Percentiles rank a stretch among this genome's conserved stretches.
Conservation (phyloP, 2,888 invertebrate genomes). For the Hyalella azteca region DNA sequence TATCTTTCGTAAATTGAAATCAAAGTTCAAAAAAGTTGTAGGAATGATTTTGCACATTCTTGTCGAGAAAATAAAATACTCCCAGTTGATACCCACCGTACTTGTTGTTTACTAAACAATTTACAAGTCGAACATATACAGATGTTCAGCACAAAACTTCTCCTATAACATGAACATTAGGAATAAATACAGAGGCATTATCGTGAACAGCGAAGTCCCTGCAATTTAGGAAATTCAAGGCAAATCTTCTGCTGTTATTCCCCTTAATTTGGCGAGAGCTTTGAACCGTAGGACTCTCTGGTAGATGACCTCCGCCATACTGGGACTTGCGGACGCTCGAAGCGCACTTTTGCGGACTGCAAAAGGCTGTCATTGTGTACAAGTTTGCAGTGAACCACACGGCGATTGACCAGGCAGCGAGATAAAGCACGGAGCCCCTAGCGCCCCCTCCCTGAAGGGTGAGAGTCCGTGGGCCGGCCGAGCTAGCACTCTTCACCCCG, state of each 20-base stretch:
- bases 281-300: neutral
- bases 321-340: slow-evolving; percentile 7
- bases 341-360: slow-evolving; percentile 31
- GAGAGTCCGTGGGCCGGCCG: slow-evolving; percentile 48
- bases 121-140: no score
- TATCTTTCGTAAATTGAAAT: no score
- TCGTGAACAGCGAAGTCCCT: no score
- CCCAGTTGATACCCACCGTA: no score
- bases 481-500: slow-evolving; percentile 54
- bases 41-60: no score
- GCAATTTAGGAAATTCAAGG: neutral
- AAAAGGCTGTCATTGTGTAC: slow-evolving; percentile 38
- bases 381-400: slow-evolving; percentile 41
- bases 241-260: slow-evolving; percentile 13
- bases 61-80: no score
- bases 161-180: no score
- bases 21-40: no score
- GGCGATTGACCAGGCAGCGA: slow-evolving; percentile 43
- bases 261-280: neutral
- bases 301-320: neutral
- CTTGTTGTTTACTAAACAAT: no score
- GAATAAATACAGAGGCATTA: no score
- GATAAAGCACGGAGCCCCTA: slow-evolving; percentile 42
- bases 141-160: no score
- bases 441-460: slow-evolving; percentile 42